Evolutionary conservation across 2,113 vertebrate genomes (phyloP), one percentile per base, ranked within the genome.

Genomic region (Anarhynchus alexandrinus): DNA sequence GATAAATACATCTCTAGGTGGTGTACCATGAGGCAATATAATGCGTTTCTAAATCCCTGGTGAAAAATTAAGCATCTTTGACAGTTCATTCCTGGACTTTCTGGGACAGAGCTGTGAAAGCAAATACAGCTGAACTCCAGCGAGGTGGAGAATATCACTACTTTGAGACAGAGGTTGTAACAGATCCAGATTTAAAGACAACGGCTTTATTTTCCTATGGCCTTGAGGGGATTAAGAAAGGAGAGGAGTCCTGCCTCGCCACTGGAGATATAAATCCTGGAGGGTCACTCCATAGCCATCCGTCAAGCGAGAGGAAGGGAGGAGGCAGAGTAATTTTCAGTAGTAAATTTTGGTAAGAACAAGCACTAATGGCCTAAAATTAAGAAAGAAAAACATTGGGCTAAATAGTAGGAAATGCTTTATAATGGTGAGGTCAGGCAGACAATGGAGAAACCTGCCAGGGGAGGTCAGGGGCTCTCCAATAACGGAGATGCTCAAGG

Each of bases 391-490:
- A 98, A 98, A 98, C 97, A 98, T 79, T 23, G 12, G 83, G 45
- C 90, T 98, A 98, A 98, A 97, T 97, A 95, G 96, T 96, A 98
- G 97, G 97, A 98, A 98, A 94, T 86, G 92, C 91, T 97, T 96
- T 94, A 96, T 97, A 96, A 93, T 62, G 72, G 83, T 90, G 65
- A 90, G 97, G 95, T 97, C 96, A 96, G 90, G 71, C 76, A 95
- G 94, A 97, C 97, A 98, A 98, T 97, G 90, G 93, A 74, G 84
- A 66, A 93, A 93, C 70, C 95, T 91, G 93, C 32, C 93, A 92
- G 58, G 73, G 88, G 66, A 95, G 91, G 93, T 91, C 97, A 95
- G 62, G 61, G 96, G 95, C 80, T 93, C 69, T 67, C 66, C 93
- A 96, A 80, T 93, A 91, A 64, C 2, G 2, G 82, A 90, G 94